These are phyloP conservation scores for Caenorhabditis imperialis DNA, from an alignment of 2,888 invertebrate species.

Conservation along the genomic window DNA sequence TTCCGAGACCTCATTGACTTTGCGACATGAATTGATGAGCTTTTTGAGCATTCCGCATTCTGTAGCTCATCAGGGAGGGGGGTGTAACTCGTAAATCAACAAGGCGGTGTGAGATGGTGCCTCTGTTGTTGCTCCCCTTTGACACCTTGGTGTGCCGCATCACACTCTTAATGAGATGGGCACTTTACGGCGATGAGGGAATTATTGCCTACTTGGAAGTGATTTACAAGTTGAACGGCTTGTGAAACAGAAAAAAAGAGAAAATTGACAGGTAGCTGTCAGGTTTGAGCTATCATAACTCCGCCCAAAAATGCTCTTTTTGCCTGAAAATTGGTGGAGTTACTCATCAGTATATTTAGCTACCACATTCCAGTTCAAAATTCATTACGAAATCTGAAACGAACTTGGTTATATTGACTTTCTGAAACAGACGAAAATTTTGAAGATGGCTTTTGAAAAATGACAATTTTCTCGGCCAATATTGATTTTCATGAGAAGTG, in stretches of 20 bases:
- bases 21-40: neutral
- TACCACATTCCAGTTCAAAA: no score
- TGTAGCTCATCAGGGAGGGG: neutral
- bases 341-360: no score
- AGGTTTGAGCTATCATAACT: no score
- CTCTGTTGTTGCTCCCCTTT: slow-evolving; percentile 39
- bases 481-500: no score
- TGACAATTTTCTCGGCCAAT: no score
- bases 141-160: slow-evolving; percentile 32
- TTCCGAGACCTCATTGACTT: neutral
- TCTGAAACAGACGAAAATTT: no score
- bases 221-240: neutral
- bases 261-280: no score
- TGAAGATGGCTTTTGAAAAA: no score
- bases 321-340: no score
- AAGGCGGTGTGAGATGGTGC: slow-evolving; percentile 15
- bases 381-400: no score
- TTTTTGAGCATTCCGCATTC: neutral
- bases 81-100: slow-evolving; percentile 50
- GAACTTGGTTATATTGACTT: no score
- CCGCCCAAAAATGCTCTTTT: no score
- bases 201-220: neutral
- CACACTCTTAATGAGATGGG: neutral
- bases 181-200: neutral
- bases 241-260: neutral